A percentile compares a stretch with the other conserved stretches of the same genome.
phyloP scores from a whole-genome alignment of 2,888 invertebrate species.

The Caenorhabditis wallacei region DNA sequence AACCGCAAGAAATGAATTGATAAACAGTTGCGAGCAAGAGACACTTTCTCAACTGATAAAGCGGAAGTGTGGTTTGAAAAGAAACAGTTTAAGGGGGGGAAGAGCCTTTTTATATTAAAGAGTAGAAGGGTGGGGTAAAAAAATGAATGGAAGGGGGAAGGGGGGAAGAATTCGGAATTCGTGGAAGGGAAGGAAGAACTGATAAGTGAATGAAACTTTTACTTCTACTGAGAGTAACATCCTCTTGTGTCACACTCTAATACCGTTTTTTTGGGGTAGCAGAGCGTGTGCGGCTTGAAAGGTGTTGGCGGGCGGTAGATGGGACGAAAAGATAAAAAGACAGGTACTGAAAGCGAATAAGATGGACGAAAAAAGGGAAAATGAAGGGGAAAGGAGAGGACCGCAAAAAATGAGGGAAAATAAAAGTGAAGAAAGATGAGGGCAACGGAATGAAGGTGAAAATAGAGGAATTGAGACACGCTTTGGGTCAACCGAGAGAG shows the following conservation, averaged over 20 bases:
- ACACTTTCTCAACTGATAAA: constrained; percentile 46
- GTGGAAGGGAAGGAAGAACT: constrained; percentile 13
- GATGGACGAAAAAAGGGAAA: constrained; percentile 2
- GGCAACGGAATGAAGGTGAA: constrained; percentile 5
- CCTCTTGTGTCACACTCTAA: neutral
- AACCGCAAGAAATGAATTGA: constrained; percentile 47
- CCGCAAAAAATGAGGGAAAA: constrained; percentile 45
- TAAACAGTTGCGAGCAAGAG: constrained; percentile 32
- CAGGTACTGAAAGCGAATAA: constrained; percentile 57
- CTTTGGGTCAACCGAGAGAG: constrained; percentile 37
- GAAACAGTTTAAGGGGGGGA: neutral
- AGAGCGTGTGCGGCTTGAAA: constrained; percentile 57
- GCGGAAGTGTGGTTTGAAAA: constrained; percentile 55
- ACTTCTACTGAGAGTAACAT: neutral
- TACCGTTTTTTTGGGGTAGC: neutral
- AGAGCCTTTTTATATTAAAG: constrained; percentile 25
- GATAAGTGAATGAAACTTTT: neutral
- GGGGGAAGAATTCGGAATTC: constrained; percentile 20
- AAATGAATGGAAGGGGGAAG: too few relatives aligned
- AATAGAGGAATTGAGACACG: constrained; percentile 2
- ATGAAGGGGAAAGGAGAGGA: constrained; percentile 15
- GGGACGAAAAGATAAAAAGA: constrained; percentile 51
- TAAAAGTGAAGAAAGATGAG: constrained; percentile 4
- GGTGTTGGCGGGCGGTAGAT: constrained; percentile 64
- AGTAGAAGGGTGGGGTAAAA: constrained; percentile 16